These are phyloP conservation scores for Xiphophorus hellerii DNA, from an alignment of 2,113 vertebrate species.

Conservation along the genomic window DNA sequence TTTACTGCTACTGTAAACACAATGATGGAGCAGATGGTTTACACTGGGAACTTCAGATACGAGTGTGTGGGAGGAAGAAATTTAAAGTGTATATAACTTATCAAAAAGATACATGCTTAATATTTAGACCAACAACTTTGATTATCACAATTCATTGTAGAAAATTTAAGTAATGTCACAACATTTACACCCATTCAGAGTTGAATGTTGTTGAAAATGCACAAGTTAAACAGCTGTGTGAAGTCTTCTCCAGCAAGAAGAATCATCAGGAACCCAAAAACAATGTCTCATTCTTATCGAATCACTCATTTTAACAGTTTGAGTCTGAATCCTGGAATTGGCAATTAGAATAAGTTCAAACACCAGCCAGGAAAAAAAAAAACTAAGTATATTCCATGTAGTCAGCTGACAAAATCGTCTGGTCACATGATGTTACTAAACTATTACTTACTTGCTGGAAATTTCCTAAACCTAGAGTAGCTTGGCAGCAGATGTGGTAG, in stretches of 20 bases:
- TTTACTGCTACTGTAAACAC: constrained; percentile 17
- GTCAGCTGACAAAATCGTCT: neutral
- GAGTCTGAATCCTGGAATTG: neutral
- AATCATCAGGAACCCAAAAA: neutral
- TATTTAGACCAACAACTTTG: neutral
- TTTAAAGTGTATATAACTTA: neutral
- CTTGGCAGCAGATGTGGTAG: neutral
- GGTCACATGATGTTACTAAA: neutral
- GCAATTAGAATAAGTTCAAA: neutral
- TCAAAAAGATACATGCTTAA: neutral
- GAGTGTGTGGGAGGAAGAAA: neutral
- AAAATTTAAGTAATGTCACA: neutral
- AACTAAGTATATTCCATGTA: neutral
- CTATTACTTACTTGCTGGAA: neutral
- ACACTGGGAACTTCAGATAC: neutral
- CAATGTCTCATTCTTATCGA: neutral
- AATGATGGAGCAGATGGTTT: neutral
- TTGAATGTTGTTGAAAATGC: neutral
- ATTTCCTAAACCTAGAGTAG: neutral
- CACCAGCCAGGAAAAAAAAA: neutral
- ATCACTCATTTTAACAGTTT: neutral
- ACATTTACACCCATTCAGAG: neutral
- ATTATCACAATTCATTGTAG: neutral
- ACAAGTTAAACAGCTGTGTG: neutral
- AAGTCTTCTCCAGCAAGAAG: neutral